A percentile compares a stretch with the other conserved stretches of the same genome.
Conservation (phyloP, 2,113 vertebrate species). For the Promerops cafer region DNA sequence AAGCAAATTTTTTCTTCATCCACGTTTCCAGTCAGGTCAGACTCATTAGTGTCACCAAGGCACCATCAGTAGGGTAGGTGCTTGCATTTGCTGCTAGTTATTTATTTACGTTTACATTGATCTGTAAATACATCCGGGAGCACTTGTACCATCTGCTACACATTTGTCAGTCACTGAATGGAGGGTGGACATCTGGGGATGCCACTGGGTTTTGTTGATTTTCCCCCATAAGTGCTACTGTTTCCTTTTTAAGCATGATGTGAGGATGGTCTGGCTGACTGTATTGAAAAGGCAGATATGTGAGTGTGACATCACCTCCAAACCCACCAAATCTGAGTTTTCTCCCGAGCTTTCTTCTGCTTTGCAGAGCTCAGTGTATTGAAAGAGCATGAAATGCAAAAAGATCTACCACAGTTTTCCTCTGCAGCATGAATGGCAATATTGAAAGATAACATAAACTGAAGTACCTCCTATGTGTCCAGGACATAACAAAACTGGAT, state of each 20-base stretch:
- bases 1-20: not conserved
- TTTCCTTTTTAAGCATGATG: not conserved
- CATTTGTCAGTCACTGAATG: constrained; percentile 8
- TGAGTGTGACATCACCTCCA: not conserved
- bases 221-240: not conserved
- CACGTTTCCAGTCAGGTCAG: not conserved
- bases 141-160: constrained; percentile 28
- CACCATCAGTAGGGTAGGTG: not conserved
- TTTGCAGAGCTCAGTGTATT: not conserved
- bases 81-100: not conserved
- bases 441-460: not conserved
- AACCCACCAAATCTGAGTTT: not conserved
- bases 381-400: not conserved
- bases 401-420: not conserved
- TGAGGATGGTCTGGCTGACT: not conserved
- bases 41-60: not conserved
- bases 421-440: not conserved
- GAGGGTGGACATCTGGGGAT: constrained; percentile 6
- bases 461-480: not conserved
- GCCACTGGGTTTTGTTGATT: constrained; percentile 3
- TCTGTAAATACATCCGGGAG: constrained; percentile 31
- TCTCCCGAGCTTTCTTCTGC: not conserved
- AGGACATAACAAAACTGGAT: not conserved
- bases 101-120: constrained; percentile 29
- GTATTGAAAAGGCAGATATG: not conserved